Evolutionary conservation across 2,113 vertebrate genomes (phyloP), one percentile per base, ranked within the genome.

Genomic region (Mus pahari): DNA sequence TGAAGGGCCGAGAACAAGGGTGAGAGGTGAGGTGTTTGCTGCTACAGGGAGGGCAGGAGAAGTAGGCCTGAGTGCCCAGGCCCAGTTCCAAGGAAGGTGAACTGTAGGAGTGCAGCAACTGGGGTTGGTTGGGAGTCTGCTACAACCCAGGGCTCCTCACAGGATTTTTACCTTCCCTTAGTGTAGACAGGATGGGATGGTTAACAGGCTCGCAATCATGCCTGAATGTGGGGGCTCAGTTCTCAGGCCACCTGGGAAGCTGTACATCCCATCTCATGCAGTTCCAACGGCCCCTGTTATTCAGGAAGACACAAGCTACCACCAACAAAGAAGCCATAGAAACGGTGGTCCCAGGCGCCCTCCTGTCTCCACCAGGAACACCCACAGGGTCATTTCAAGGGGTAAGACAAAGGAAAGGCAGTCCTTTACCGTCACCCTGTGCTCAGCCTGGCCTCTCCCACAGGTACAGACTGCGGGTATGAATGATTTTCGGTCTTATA

Each of bases 1-100:
- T 7, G 82, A 78, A 93, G 8, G 95, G 95, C 75, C 68, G 22
- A 91, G 96, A 96, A 86, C 12, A 94, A 31, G 24, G 95, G 28
- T 17, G 13, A 75, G 36, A 89, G 1, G 0, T 82, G 28, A 96
- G 66, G 20, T 0, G 6, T 28, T 33, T 62, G 20, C 4, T 48
- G 55, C 26, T 42, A 31, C 45, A 31, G 17, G 45, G 4, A 53
- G 22, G 42, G 8, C 31, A 14, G 82, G 2, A 28, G 9, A 58
- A 4, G 7, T 73, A 20, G 48, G 64, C 86, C 62, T 39, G 20
- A 4, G 53, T 53, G 10, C n/a, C 50, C 24, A n/a, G 36, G 55
- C 33, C 66, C 9, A 77, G 10, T 20, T 19, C 10, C 4, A 13
- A 87, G 53, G 26, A 78, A n/a, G 14, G 28, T 78, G 31, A 26